Base-by-base conservation (phyloP, 2,797 vertebrate genomes). In the Chaenodraco wilsoni region DNA sequence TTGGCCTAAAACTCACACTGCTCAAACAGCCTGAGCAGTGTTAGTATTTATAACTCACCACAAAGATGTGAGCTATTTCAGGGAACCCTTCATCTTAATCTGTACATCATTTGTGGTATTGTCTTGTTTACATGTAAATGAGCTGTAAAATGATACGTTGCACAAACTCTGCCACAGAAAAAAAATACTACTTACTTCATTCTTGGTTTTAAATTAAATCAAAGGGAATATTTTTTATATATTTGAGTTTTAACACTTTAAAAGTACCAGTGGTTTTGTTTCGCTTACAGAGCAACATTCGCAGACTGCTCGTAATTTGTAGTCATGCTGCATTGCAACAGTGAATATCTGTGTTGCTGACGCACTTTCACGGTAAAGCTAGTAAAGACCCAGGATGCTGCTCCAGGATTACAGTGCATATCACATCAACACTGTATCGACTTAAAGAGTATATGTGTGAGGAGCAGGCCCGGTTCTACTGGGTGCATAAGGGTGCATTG, bases 351-450 rank as follows among this genome's bases (percentile, higher is more conserved):
- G n/a, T 40, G 33, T 62, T 55, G 49, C 55, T 61, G 9, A 48
- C 7, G 6, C 55, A 62, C 40, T 65, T 76, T 51, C 8, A 19
- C 23, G 21, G 14, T 68, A 19, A 54, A 73, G 49, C 23, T 27
- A 59, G n/a, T 31, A 5, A 11, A 58, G 31, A 41, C 27, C 10
- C 10, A 5, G 49, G 10, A 31, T 65, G 66, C 44, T 65, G 67
- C 41, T 60, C 72, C 48, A 81, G 52, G 49, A 58, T 52, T 45
- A 16, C 16, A 55, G 44, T 0, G 1, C n/a, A 12, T 37, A 60
- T 65, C 31, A 40, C 55, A 31, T 21, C 40, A 31, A 33, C 9
- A 16, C 4, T 52, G 55, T 23, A 44, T 52, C 3, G 5, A 41
- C 45, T 5, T 14, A 37, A 37, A 17, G 23, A 74, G 33, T 41